Base-by-base conservation (phyloP, 1,140 invertebrate genomes). In the Adoxophyes honmai region DNA sequence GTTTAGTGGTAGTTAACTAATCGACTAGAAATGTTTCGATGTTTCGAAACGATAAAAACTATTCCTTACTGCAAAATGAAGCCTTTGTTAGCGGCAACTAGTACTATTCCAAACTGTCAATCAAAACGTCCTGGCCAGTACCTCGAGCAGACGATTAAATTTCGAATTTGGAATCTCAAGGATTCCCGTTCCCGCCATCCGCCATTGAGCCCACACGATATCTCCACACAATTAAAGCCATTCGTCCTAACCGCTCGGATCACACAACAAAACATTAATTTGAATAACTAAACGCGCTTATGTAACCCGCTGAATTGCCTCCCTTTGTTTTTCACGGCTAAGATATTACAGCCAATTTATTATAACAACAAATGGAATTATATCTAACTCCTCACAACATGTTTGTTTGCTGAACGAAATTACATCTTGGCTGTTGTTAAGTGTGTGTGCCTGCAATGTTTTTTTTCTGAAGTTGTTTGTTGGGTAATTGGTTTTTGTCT, bases 321-420 rank as follows among this genome's bases (percentile, higher is more conserved):
- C 10, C 42, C 18, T 28, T 48, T 48, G 42, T 48, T 48, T 48
- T 48, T 48, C 42, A 48, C 42, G 42, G 18, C 42, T 48, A 48
- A 48, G 42, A 48, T 48, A 48, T 48, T 48, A 48, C 42, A 21
- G 42, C 18, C 42, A 48, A 48, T 48, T 48, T 48, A 48, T 48
- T 28, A 48, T 6, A 28, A 21, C 42, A 48, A 48, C 42, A 48
- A 48, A 48, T 28, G 14, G 10, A 28, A 48, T 48, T 48, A 48
- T 48, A 48, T 48, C 6, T 48, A 48, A 18, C 21, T 28, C 21
- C 21, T 28, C 2, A 11, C 42, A 48, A 48, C 42, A 48, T 48
- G 42, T 48, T 48, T 48, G 42, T 48, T 48, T 48, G 21, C n/a
- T 0, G 0, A 11, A 8, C n/a, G 8, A 44, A 21, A 21, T 44